Conservation (phyloP, 1,140 invertebrate genomes). For the Solenopsis fugax region DNA sequence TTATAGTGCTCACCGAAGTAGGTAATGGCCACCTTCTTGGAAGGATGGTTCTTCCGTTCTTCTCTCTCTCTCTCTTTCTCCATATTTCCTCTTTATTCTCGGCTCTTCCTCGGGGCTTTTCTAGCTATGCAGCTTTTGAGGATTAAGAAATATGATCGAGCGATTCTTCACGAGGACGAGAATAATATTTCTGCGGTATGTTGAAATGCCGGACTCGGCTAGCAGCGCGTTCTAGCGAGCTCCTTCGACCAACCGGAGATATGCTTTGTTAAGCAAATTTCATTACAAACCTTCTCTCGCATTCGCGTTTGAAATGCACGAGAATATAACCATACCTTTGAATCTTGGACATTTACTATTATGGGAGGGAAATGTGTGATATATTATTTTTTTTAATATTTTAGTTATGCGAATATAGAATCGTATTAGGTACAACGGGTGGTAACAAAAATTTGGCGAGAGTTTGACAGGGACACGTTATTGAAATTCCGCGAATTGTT, state of each 20-base stretch:
- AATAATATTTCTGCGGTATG: slow-evolving; percentile 33
- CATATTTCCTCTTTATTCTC: neutral
- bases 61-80: neutral
- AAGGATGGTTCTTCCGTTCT: neutral
- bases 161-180: neutral
- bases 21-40: slow-evolving; percentile 43
- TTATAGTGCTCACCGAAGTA: slow-evolving; percentile 47
- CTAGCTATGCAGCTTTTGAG: slow-evolving; percentile 4
- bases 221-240: neutral
- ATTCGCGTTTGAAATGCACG: neutral
- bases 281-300: slow-evolving; percentile 18
- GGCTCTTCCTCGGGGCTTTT: neutral
- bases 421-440: neutral
- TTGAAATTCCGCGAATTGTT: too few relatives aligned
- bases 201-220: slow-evolving; percentile 19
- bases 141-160: slow-evolving; percentile 29
- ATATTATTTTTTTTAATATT: slow-evolving; percentile 3
- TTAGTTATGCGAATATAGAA: neutral
- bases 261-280: slow-evolving; percentile 44
- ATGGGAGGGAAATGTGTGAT: neutral
- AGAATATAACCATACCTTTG: neutral
- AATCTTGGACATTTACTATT: neutral
- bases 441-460: too few relatives aligned
- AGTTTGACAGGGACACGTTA: too few relatives aligned
- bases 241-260: slow-evolving; percentile 18